A percentile compares a stretch with the other conserved stretches of the same genome.
Evolutionary conservation across 2,113 vertebrate genomes (phyloP).

Genomic region (Apodemus speciosus): DNA sequence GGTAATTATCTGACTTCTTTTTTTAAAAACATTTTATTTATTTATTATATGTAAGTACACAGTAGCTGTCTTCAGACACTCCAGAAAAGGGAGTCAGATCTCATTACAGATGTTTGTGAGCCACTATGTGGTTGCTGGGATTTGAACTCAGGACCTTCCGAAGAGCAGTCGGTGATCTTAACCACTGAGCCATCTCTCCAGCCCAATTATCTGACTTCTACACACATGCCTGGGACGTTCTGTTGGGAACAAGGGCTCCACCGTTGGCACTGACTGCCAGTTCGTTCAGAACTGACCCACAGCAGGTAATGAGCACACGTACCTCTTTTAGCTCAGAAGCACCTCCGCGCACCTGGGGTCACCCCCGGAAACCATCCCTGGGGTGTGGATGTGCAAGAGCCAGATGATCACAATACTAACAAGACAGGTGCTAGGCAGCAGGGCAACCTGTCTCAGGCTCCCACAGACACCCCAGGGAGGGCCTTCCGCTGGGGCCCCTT

Average conservation of each 20-base stretch:
- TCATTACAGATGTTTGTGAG: too few species aligned
- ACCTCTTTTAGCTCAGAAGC: not conserved
- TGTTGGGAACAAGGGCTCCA: not conserved
- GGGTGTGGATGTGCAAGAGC: not conserved
- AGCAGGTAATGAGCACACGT: not conserved
- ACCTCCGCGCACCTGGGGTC: not conserved
- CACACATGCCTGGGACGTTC: not conserved
- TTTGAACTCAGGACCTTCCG: too few species aligned
- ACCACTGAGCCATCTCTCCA: too few species aligned
- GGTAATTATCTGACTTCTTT: too few species aligned
- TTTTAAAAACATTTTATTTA: too few species aligned
- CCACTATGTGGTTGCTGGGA: too few species aligned
- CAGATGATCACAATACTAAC: not conserved
- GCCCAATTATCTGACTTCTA: too few species aligned
- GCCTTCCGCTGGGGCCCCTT: not conserved
- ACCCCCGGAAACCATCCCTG: not conserved
- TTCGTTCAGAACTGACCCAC: not conserved
- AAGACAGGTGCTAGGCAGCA: not conserved
- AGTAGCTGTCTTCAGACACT: too few species aligned
- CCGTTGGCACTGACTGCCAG: not conserved
- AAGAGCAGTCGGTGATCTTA: too few species aligned
- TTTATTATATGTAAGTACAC: too few species aligned
- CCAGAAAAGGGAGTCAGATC: too few species aligned
- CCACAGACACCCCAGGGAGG: not conserved
- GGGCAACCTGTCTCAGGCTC: not conserved